phyloP scores from a whole-genome alignment of 2,797 vertebrate genomes.

The Valencia hispanica region DNA sequence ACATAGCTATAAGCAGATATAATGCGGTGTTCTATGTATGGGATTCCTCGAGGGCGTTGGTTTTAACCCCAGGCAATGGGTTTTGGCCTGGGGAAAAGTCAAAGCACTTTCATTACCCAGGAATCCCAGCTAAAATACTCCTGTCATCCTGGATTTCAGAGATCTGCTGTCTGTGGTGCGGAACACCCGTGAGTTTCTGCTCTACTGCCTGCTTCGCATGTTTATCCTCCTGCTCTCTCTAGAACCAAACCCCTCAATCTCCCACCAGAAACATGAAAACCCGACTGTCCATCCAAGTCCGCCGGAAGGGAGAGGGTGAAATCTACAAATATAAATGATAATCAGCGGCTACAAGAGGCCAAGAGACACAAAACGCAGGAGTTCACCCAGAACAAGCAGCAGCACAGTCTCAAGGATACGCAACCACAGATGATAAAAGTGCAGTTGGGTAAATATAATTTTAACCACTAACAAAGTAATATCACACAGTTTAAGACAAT shows the following conservation, averaged over 20 bases:
- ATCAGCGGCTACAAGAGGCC: conserved; percentile 73
- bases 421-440: conserved; percentile 50
- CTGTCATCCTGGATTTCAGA: conserved; percentile 63
- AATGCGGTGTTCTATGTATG: conserved; percentile 50
- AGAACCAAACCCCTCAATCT: conserved; percentile 72
- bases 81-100: conserved; percentile 57
- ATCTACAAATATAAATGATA: conserved; percentile 83
- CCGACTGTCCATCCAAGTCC: conserved; percentile 61
- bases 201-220: conserved; percentile 53
- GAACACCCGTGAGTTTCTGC: conserved; percentile 77
- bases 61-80: conserved; percentile 60
- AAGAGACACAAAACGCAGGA: conserved; percentile 71
- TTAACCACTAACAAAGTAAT: conserved; percentile 55
- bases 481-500: conserved; percentile 38
- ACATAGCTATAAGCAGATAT: conserved; percentile 54
- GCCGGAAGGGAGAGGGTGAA: conserved; percentile 75
- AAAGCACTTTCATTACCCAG: conserved; percentile 59
- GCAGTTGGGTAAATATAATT: conserved; percentile 57
- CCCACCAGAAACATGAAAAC: conserved; percentile 67
- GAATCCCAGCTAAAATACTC: conserved; percentile 70
- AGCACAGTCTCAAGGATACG: conserved; percentile 44
- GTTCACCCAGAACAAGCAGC: conserved; percentile 59
- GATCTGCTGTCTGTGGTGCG: conserved; percentile 63
- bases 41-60: conserved; percentile 47
- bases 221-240: conserved; percentile 59